These are phyloP conservation scores for Spheniscus humboldti DNA, from an alignment of 2,797 vertebrate species.

Conservation along the genomic window DNA sequence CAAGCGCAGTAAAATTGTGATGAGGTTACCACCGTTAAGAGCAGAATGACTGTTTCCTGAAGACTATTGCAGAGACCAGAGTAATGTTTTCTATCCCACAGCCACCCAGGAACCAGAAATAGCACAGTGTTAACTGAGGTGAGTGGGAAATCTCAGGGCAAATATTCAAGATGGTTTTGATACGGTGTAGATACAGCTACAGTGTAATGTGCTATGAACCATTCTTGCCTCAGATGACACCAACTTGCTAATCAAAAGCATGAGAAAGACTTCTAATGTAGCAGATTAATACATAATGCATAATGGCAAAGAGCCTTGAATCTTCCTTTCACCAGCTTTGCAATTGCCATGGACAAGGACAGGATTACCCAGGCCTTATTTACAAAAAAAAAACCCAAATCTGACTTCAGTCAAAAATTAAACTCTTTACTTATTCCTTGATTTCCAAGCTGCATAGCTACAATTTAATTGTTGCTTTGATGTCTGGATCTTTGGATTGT, in stretches of 20 bases:
- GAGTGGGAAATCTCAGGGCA: neutral
- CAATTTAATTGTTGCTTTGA: neutral
- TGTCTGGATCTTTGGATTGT: neutral
- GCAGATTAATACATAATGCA: neutral
- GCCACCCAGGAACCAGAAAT: neutral
- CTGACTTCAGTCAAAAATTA: neutral
- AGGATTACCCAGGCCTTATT: neutral
- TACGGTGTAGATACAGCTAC: neutral
- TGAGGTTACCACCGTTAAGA: neutral
- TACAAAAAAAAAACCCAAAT: neutral
- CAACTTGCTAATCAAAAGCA: neutral
- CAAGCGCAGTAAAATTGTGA: neutral
- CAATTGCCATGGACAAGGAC: neutral
- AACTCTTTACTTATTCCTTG: neutral
- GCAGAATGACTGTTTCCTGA: neutral
- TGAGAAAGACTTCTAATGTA: neutral
- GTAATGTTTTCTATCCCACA: neutral
- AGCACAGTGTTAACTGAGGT: neutral
- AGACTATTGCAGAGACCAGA: neutral
- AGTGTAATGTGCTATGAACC: neutral
- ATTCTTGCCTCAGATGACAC: neutral
- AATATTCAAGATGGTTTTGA: neutral
- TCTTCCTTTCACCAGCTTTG: neutral
- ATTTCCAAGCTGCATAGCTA: neutral
- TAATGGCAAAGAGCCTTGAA: neutral